These are phyloP conservation scores for Mya arenaria DNA, from an alignment of 1,140 invertebrate genomes.

Conservation along the genomic window DNA sequence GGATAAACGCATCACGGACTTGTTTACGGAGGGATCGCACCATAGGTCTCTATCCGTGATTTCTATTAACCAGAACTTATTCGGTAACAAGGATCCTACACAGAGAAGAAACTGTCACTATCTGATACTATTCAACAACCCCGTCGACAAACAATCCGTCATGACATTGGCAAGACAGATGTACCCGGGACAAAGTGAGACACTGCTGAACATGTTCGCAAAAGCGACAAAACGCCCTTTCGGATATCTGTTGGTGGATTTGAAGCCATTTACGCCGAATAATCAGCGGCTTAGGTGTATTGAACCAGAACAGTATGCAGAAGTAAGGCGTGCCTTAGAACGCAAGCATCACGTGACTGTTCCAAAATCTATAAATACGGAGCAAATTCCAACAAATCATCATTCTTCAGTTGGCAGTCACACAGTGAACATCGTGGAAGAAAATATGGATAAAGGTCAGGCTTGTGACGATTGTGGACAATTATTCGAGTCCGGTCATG, in stretches of 20 bases:
- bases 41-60: slow-evolving; percentile 29
- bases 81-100: slow-evolving; percentile 34
- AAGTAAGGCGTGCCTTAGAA: too few species aligned
- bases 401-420: not conserved
- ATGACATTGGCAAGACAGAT: slow-evolving; percentile 41
- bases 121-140: slow-evolving; percentile 24
- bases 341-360: not conserved
- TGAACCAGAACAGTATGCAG: not conserved
- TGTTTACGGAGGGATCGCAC: slow-evolving; percentile 26
- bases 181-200: slow-evolving; percentile 26
- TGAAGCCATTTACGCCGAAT: not conserved
- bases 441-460: not conserved
- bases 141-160: slow-evolving; percentile 10
- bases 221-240: slow-evolving; percentile 21
- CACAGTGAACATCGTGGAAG: slow-evolving; percentile 1
- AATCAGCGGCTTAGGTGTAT: not conserved
- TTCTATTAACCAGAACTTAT: slow-evolving; percentile 29
- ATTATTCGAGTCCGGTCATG: not conserved
- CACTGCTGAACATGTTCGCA: slow-evolving; percentile 1
- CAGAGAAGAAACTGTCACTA: slow-evolving; percentile 41
- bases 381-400: not conserved
- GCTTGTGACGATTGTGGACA: slow-evolving; percentile 16
- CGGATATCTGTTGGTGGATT: slow-evolving; percentile 4
- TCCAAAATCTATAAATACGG: not conserved
- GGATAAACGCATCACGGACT: slow-evolving; percentile 11